These are phyloP conservation scores for Stomatorhinus ivindoensis DNA, from an alignment of 2,113 vertebrate genomes.

Conservation along the genomic window DNA sequence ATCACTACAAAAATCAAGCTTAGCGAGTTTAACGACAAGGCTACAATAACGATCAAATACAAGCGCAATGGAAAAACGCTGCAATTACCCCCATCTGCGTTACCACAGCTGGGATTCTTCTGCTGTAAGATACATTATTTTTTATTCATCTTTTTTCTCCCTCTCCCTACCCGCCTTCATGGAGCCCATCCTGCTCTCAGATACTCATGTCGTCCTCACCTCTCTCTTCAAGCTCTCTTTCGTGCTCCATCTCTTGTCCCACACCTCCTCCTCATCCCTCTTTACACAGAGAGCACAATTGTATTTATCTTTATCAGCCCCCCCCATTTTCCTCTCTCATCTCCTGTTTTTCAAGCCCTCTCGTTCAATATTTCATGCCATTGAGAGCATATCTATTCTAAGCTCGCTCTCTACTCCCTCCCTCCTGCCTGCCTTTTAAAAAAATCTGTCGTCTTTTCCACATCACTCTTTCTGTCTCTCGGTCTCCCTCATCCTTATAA, in stretches of 20 bases:
- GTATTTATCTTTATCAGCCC: slow-evolving; percentile 69
- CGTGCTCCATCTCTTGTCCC: neutral
- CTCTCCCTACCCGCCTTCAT: neutral
- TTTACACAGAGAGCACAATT: slow-evolving; percentile 32
- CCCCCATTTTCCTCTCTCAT: slow-evolving; percentile 60
- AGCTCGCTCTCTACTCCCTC: slow-evolving; percentile 37
- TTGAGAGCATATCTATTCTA: slow-evolving; percentile 67
- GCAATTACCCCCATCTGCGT: neutral
- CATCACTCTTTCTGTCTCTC: slow-evolving; percentile 36
- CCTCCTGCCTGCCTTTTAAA: slow-evolving; percentile 25
- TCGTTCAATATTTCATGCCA: slow-evolving; percentile 70
- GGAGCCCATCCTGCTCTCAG: neutral
- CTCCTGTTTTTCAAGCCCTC: slow-evolving; percentile 55
- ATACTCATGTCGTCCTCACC: neutral
- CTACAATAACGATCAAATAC: slow-evolving; percentile 50
- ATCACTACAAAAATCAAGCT: slow-evolving; percentile 49
- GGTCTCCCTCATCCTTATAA: slow-evolving; percentile 44
- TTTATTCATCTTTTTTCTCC: neutral
- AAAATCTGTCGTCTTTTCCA: slow-evolving; percentile 32
- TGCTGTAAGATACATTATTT: no score
- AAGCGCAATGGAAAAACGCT: neutral
- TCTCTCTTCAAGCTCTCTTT: neutral
- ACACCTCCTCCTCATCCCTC: neutral
- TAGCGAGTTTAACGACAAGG: slow-evolving; percentile 26
- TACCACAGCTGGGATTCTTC: neutral